Conservation (phyloP, 2,888 invertebrate genomes). For the Nomada goodeniana region DNA sequence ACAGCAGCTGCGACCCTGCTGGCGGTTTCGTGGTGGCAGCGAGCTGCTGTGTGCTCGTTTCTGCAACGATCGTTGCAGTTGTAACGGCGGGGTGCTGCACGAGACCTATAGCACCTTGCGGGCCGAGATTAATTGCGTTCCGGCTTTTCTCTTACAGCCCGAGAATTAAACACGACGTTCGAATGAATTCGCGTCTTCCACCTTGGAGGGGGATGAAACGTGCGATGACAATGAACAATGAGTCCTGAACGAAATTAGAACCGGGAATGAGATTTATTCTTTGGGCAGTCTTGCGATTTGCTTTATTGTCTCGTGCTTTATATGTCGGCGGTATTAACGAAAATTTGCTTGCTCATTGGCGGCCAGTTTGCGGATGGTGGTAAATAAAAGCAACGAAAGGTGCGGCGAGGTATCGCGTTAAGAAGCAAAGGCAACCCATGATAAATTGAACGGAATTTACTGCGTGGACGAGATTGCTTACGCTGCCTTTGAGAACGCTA, state of each 20-base stretch:
- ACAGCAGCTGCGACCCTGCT: conserved; percentile 6
- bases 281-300: neutral
- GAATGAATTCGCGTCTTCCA: conserved; percentile 65
- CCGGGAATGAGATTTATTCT: neutral
- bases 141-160: conserved; percentile 42
- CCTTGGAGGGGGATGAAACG: conserved; percentile 13
- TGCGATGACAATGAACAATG: conserved; percentile 62
- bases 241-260: conserved; percentile 61
- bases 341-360: conserved; percentile 53
- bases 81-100: conserved; percentile 53
- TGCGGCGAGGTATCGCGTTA: neutral
- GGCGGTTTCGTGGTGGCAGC: conserved; percentile 14
- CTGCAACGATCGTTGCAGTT: conserved; percentile 64
- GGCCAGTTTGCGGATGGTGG: neutral
- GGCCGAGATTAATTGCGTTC: conserved; percentile 69
- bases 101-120: conserved; percentile 55
- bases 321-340: conserved; percentile 1
- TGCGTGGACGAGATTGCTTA: conserved; percentile 12
- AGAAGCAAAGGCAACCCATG: neutral
- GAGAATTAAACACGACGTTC: conserved; percentile 67
- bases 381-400: neutral
- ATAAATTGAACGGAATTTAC: conserved; percentile 30
- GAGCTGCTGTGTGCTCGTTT: conserved; percentile 51
- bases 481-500: conserved; percentile 15
- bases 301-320: neutral